Percentiles rank a stretch among this genome's conserved stretches.
Evolutionary conservation across 1,140 invertebrate species (phyloP).

Genomic region (Nasonia giraulti): DNA sequence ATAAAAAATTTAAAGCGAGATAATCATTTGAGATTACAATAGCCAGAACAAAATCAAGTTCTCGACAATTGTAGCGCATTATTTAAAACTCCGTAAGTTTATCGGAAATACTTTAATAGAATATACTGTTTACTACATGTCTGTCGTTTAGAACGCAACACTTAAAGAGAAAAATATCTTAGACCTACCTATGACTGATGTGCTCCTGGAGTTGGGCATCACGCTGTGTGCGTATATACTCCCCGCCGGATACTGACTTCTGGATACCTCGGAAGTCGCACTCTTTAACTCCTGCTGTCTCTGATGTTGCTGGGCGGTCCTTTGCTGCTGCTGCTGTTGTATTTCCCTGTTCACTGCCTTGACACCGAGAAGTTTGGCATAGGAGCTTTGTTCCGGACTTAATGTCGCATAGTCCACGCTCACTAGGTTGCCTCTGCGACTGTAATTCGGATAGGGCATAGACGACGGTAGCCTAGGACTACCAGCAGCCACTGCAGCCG

Average conservation of each 20-base stretch:
- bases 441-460: not conserved
- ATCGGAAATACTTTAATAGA: too few relatives aligned
- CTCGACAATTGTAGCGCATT: not conserved
- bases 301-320: constrained; percentile 12
- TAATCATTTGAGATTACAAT: not conserved
- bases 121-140: not conserved
- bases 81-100: too few relatives aligned
- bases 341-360: not conserved
- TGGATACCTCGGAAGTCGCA: not conserved
- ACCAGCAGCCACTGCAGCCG: not conserved
- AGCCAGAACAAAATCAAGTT: not conserved
- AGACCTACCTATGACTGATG: not conserved
- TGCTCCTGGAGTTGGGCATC: not conserved
- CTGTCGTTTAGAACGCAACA: not conserved
- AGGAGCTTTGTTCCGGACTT: not conserved
- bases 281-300: not conserved
- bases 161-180: not conserved
- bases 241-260: not conserved
- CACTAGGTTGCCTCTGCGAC: not conserved
- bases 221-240: not conserved
- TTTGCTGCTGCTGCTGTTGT: constrained; percentile 5
- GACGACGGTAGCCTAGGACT: not conserved
- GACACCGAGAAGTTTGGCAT: not conserved
- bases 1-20: not conserved
- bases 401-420: not conserved